Base-by-base conservation (phyloP, 2,113 vertebrate species). In the Brienomyrus longianalis region DNA sequence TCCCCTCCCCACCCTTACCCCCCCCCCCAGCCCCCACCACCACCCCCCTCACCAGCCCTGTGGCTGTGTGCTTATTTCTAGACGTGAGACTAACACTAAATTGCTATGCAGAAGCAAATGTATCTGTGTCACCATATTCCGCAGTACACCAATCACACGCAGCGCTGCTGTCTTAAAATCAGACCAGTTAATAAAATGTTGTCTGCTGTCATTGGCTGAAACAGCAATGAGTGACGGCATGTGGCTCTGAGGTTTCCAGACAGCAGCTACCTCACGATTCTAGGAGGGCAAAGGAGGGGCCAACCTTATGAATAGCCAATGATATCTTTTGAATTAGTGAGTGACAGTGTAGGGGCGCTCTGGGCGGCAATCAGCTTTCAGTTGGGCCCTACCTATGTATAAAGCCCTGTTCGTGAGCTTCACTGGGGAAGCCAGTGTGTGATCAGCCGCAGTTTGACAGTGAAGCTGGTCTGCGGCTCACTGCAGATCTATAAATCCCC, bases 401-500 rank as follows among this genome's bases (percentile, higher is more conserved):
- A 66, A 9, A 27, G 3, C 62, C n/a, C 23, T n/a, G 8, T n/a
- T 66, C 23, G 1, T 10, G n/a, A 66, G 62, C 9, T 66, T 66
- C n/a, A 27, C n/a, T 27, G n/a, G 62, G 23, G 62, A 31, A 3
- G 62, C n/a, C n/a, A 27, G 62, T 70, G 62, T 1, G 74, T 19
- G 74, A 39, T 80, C 74, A 43, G 74, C 74, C 39, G 11, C 83
- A 9, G 23, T 23, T 6, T 19, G 51, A 90, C 92, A 91, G 90
- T 94, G 93, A 94, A 94, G 87, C 23, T 31, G 74, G 77, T 90
- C 90, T 66, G 91, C 90, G 91, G 92, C 92, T 91, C 74, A 21
- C 90, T 70, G 91, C 92, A 89, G 91, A 87, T 87, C 92, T 87
- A 87, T 94, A 92, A 94, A 94, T 93, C 90, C 87, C 43, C 86